These are phyloP conservation scores for Dicranocentrus wangi DNA, from an alignment of 2,888 invertebrate species.

Conservation along the genomic window DNA sequence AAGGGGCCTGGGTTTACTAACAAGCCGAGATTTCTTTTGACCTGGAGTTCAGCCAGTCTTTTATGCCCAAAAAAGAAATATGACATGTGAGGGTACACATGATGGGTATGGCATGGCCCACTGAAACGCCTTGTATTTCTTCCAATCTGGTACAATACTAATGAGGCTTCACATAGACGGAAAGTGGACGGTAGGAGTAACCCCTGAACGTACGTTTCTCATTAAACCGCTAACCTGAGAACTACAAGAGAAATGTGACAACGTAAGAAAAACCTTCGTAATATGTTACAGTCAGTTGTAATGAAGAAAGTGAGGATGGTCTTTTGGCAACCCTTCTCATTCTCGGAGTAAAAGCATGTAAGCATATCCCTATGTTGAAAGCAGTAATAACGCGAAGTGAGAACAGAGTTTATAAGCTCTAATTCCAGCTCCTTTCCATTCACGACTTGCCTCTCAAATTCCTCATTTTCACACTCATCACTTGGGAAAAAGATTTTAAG, in stretches of 20 bases:
- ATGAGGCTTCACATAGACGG: slow-evolving; percentile 46
- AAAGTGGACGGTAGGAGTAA: slow-evolving; percentile 39
- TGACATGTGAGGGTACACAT: background rate
- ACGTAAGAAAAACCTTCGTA: slow-evolving; percentile 45
- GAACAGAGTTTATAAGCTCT: slow-evolving; percentile 10
- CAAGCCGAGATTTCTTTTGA: too few species aligned
- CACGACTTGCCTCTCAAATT: slow-evolving; percentile 44
- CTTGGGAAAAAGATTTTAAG: slow-evolving; percentile 38
- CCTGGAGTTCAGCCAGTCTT: too few species aligned
- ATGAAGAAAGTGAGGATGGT: slow-evolving; percentile 35
- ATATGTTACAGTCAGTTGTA: slow-evolving; percentile 48
- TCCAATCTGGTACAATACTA: slow-evolving; percentile 8
- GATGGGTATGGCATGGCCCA: too few species aligned
- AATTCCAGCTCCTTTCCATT: background rate
- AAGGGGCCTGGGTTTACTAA: too few species aligned
- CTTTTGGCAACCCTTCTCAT: slow-evolving; percentile 41
- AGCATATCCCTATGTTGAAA: background rate
- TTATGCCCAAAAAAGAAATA: background rate
- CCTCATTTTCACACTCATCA: slow-evolving; percentile 60
- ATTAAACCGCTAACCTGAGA: slow-evolving; percentile 39
- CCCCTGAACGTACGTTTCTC: slow-evolving; percentile 41
- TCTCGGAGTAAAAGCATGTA: slow-evolving; percentile 1
- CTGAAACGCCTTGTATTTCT: too few species aligned
- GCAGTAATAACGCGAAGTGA: slow-evolving; percentile 24
- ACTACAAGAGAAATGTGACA: slow-evolving; percentile 24